phyloP scores from a whole-genome alignment of 2,113 vertebrate species.

The Perca flavescens region DNA sequence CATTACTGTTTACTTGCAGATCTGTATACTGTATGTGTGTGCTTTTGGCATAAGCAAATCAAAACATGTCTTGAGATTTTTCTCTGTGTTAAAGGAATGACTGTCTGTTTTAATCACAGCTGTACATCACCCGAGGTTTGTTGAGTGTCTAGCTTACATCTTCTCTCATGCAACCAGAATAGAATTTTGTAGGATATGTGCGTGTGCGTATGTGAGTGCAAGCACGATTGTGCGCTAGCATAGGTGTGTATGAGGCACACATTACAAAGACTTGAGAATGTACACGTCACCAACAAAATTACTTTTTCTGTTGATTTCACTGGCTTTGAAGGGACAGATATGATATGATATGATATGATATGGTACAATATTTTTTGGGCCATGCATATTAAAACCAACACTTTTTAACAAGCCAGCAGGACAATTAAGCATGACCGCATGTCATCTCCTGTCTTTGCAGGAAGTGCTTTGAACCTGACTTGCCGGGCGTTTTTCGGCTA shows the following conservation, averaged over 20 bases:
- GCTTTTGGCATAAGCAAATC: slow-evolving; percentile 8
- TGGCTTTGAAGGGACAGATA: slow-evolving; percentile 17
- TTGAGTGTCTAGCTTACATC: neutral
- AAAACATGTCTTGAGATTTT: neutral
- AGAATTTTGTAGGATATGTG: slow-evolving; percentile 11
- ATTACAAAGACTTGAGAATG: neutral
- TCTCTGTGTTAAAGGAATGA: slow-evolving; percentile 1
- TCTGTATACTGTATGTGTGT: slow-evolving; percentile 2
- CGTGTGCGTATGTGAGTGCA: neutral
- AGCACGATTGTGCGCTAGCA: neutral
- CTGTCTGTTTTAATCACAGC: slow-evolving; percentile 24
- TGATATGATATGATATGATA: neutral
- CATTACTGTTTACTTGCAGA: slow-evolving; percentile 30
- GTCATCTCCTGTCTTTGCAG: slow-evolving; percentile 84
- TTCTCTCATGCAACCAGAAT: neutral
- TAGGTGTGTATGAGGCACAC: neutral
- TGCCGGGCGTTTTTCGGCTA: slow-evolving; percentile 98
- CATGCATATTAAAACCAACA: neutral
- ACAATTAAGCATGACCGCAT: slow-evolving; percentile 39
- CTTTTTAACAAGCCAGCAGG: slow-evolving; percentile 15
- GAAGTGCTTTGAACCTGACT: slow-evolving; percentile 93
- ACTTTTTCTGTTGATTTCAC: neutral
- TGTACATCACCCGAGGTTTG: neutral
- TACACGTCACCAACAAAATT: neutral
- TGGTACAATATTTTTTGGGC: neutral